Evolutionary conservation across 1,140 invertebrate species (phyloP), one percentile per base, ranked within the genome.

Genomic region (Agraylea sexmaculata): DNA sequence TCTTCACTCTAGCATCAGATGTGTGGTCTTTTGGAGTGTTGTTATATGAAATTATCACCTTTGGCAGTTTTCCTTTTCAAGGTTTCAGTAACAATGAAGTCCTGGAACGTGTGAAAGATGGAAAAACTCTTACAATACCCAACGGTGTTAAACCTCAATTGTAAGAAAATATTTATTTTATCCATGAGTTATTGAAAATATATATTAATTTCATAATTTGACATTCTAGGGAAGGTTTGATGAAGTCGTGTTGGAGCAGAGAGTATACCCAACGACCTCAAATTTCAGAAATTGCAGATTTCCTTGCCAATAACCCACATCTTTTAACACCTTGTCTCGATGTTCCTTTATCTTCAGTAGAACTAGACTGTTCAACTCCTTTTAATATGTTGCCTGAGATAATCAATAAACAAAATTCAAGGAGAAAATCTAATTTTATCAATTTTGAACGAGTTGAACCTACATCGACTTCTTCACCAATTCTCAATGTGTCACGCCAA

Each of bases 41-140:
- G 4, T 60, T 90, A 0, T 89, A 82, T 53, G 87, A 91, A 58
- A 79, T 89, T 18, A 75, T 88, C 5, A 86, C 87, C 0, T 88
- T 89, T 60, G 87, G 88, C 0, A 85, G 81, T 52, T 83, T 86
- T 58, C 88, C 87, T 0, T 92, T 84, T 54, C 84, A 87, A 62
- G 86, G 84, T 0, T 61, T 88, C 53, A 80, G 75, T 37, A 92
- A 93, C 57, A 78, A 75, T 52, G 75, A 90, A 64, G 88, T 92
- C 1, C 60, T 91, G 36, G 78, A 84, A 20, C 71, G 77, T 54
- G 82, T 92, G 0, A 86, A 83, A 56, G 64, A 57, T 25, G 86
- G 86, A 3, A 75, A 80, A 32, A 77, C 73, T 2, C 58, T 88
- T 1, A 60, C 62, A 2, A 73, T 88, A 43, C 88, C 88, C 3